These are phyloP conservation scores for Pelecanoides urinatrix DNA, from an alignment of 2,113 vertebrate species.

Conservation along the genomic window DNA sequence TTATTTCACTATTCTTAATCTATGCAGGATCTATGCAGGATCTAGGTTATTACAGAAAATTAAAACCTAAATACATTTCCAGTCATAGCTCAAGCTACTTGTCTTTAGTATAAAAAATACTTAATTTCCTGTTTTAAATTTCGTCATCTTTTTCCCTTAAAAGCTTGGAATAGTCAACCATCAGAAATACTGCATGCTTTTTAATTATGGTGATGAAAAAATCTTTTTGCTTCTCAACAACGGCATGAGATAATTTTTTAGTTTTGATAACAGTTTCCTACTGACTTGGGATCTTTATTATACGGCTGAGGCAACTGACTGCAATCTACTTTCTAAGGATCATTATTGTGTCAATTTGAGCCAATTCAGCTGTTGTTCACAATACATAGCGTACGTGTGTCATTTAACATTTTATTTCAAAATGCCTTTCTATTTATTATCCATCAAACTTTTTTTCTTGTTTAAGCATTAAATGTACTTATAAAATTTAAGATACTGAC, in stretches of 20 bases:
- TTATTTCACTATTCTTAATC: conserved; percentile 14
- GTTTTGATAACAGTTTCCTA: neutral
- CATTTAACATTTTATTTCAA: neutral
- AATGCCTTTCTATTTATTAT: neutral
- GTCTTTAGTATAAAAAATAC: neutral
- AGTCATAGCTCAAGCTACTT: neutral
- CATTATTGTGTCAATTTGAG: conserved; percentile 2
- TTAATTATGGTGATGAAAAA: neutral
- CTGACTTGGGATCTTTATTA: neutral
- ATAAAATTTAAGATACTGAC: neutral
- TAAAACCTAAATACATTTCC: neutral
- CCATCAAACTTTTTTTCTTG: neutral
- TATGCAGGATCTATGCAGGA: neutral
- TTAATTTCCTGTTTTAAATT: neutral
- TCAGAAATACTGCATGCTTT: neutral
- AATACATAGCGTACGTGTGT: neutral
- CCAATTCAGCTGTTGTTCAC: conserved; percentile 12
- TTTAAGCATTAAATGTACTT: neutral
- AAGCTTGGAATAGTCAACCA: neutral
- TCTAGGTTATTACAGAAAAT: conserved; percentile 10
- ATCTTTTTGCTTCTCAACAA: neutral
- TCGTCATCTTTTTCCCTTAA: neutral
- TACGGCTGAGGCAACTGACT: conserved; percentile 4
- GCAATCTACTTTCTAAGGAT: neutral
- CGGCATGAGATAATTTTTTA: neutral